Evolutionary conservation across 2,113 vertebrate species (phyloP), one percentile per base, ranked within the genome.

Genomic region (Octodon degus): DNA sequence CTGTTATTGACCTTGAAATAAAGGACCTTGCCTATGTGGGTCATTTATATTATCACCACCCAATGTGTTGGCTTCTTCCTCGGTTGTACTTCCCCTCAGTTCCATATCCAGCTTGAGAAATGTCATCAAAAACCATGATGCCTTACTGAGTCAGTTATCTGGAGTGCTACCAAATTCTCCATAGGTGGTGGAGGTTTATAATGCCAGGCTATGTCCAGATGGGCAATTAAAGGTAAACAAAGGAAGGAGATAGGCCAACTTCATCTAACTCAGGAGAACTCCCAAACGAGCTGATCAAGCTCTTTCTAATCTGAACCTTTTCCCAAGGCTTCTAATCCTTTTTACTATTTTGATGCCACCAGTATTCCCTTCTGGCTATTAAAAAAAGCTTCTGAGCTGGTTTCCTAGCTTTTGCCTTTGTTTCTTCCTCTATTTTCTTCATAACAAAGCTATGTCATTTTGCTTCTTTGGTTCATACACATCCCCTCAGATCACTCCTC

Each of bases 191-290:
- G 70, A 79, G 25, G 63, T 47, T 80, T 67, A 22, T 86, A 85
- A 92, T 17, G 60, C 27, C 91, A 86, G 86, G 32, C 62, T 72
- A 40, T 22, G 50, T 96, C 92, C 94, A 95, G 93, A 95, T 95
- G 96, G 96, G 58, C 85, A 96, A 92, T 95, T 90, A 92, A 87
- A 97, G 92, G 89, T 95, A 91, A 95, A 95, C 93, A 93, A 95
- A 96, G 89, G 74, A 72, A 50, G 62, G 3, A 68, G 87, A 20
- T 37, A 83, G 83, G 93, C 91, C 93, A 88, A 9, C 89, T 62
- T 47, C 25, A 0, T 86, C 63, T 63, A 47, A 14, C 55, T 50
- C 77, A 25, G 37, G 67, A 77, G 63, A 22, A 16, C 27, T 79
- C 89, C 65, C 79, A 22, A 76, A 85, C 20, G 58, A 0, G 37